Evolutionary conservation across 2,113 vertebrate genomes (phyloP).

Genomic region (Cynoglossus semilaevis): DNA sequence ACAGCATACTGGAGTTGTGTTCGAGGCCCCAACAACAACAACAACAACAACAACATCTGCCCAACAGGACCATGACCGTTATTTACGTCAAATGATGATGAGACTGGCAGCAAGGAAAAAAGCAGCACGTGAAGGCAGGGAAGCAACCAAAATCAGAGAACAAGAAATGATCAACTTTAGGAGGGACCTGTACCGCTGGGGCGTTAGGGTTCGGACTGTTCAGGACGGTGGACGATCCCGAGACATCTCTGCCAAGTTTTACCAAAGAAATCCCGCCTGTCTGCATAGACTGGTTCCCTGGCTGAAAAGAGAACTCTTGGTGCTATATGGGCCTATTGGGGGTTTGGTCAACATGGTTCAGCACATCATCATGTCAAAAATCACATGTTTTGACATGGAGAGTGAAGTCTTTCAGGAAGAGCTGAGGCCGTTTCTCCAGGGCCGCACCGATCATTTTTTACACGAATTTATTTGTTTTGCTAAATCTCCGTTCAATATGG

Average conservation of each 20-base stretch:
- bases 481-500: constrained; percentile 91
- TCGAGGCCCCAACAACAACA: constrained; percentile 79
- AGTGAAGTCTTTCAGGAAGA: constrained; percentile 85
- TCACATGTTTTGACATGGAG: constrained; percentile 86
- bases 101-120: constrained; percentile 78
- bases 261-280: constrained; percentile 88
- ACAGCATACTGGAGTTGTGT: constrained; percentile 84
- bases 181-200: constrained; percentile 86
- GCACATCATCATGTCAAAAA: constrained; percentile 90
- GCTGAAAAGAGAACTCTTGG: constrained; percentile 88
- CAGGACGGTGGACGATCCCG: constrained; percentile 87
- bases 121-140: constrained; percentile 78
- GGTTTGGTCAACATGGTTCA: constrained; percentile 91
- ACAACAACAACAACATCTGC: too few relatives aligned
- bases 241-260: constrained; percentile 91
- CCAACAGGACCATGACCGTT: constrained; percentile 64
- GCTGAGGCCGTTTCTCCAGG: constrained; percentile 86
- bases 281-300: constrained; percentile 91
- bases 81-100: constrained; percentile 80
- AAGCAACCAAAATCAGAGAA: constrained; percentile 77
- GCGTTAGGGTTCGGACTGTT: constrained; percentile 81
- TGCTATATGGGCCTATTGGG: constrained; percentile 86
- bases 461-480: constrained; percentile 95
- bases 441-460: constrained; percentile 90
- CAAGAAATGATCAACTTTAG: constrained; percentile 91